Evolutionary conservation across 2,797 vertebrate species (phyloP), one percentile per base, ranked within the genome.

Genomic region (Heteromormyrus szaboi): DNA sequence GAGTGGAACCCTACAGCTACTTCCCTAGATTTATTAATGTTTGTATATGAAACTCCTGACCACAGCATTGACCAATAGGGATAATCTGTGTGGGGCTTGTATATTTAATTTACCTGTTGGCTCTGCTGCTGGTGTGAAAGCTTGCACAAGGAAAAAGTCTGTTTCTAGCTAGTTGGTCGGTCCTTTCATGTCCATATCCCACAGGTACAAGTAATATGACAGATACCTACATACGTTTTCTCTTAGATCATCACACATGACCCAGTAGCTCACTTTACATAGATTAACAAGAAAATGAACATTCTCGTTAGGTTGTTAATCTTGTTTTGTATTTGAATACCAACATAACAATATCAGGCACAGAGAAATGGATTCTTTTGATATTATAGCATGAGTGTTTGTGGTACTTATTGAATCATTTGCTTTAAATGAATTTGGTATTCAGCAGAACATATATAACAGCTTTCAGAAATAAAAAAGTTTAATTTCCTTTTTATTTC

Each of bases 141-240:
- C 9, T 19, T 50, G 79, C 11, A 72, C 29, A 72, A 37, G 29
- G 29, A 17, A 37, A 72, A 17, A 37, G 22, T 65, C 68, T 37
- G 4, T 17, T 72, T 72, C 0, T 19, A 72, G 65, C 12, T 72
- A 37, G 84, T 53, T 25, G 90, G 91, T 44, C 89, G 93, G 90
- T 91, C 92, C 90, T 92, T 93, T 79, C 92, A 83, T 72, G 81
- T 90, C 53, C 90, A 94, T 90, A 92, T 94, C 59, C 89, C 93
- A 92, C 91, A 94, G 91, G 88, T 91, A 93, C 90, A 88, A 90
- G 19, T 81, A 44, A 81, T 17, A 81, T 81, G 76, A 46, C 37
- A 46, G 19, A 81, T 81, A 22, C 17, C 41, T 17, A 46, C 76
- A 46, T 46, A 8, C 1, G 1, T 44, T 79, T 79, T 41, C 37